Evolutionary conservation across 2,888 invertebrate species (phyloP).

Genomic region (Tipula unca): DNA sequence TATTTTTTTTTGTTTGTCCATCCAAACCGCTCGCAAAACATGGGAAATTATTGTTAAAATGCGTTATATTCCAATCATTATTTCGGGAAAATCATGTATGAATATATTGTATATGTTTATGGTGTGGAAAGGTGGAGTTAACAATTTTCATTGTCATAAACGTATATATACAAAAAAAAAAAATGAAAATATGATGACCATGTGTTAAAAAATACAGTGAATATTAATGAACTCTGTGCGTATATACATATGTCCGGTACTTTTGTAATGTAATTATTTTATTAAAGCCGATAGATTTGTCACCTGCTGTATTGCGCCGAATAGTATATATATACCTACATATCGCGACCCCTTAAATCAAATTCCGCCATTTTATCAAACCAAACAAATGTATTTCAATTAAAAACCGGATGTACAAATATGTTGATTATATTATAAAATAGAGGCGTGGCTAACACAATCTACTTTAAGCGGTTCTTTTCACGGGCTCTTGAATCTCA

Average conservation of each 20-base stretch:
- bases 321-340: background rate
- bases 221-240: background rate
- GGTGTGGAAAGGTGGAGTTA: background rate
- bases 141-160: slow-evolving; percentile 14
- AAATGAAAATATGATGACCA: slow-evolving; percentile 14
- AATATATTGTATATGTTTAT: background rate
- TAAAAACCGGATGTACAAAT: background rate
- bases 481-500: slow-evolving; percentile 8
- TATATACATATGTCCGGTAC: background rate
- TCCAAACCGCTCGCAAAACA: background rate
- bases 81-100: background rate
- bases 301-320: background rate
- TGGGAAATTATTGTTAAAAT: background rate
- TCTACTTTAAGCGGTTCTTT: background rate
- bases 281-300: background rate
- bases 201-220: slow-evolving; percentile 8
- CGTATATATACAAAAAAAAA: background rate
- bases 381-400: background rate
- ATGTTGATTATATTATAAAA: background rate
- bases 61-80: slow-evolving; percentile 8
- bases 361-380: background rate
- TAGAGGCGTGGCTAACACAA: background rate
- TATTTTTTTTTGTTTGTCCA: background rate
- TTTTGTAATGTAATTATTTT: background rate
- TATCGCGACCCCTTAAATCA: background rate